Evolutionary conservation across 2,113 vertebrate genomes (phyloP), one percentile per base, ranked within the genome.

Genomic region (Petromus typicus): DNA sequence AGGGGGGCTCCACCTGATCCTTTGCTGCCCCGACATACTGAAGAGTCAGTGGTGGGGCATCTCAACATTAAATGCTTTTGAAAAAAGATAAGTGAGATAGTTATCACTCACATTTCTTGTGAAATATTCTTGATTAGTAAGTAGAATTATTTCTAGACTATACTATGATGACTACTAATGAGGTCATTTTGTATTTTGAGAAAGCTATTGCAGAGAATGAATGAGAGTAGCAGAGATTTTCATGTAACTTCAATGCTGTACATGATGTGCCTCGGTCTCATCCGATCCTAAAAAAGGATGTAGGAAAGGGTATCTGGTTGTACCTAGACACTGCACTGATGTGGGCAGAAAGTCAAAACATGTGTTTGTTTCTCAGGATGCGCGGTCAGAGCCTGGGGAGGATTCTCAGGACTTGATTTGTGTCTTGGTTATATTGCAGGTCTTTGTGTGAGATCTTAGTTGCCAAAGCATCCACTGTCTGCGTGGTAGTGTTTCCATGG

Each of bases 191-290:
- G 63, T n/a, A 59, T 79, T 63, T 43, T 7, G 51, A 34, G 32
- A 51, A 71, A 34, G 27, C 1, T 10, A 1, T 37, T 76, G 51
- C 32, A 32, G n/a, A 56, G 48, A 57, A 45, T 4, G 23, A 57
- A 16, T 59, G 40, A 45, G 8, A 18, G 2, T 30, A 30, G 43
- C 2, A 16, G 56, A 63, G 34, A 18, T 56, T 79, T 25, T 18
- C 18, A 4, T 0, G 2, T 14, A 32, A 0, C 27, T 1, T 0
- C 17, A 48, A 17, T 32, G 0, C 69, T 18, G 0, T 1, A 1
- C 1, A 0, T 30, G 30, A 45, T 7, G 13, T 40, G 45, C 10
- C 54, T 66, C 56, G 57, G 1, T 1, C 13, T 17, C 5, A 3
- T n/a, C 20, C 32, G 67, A 11, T 16, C 1, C 32, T 27, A 17